Base-by-base conservation (phyloP, 2,888 invertebrate genomes). In the Dorcus hopei region DNA sequence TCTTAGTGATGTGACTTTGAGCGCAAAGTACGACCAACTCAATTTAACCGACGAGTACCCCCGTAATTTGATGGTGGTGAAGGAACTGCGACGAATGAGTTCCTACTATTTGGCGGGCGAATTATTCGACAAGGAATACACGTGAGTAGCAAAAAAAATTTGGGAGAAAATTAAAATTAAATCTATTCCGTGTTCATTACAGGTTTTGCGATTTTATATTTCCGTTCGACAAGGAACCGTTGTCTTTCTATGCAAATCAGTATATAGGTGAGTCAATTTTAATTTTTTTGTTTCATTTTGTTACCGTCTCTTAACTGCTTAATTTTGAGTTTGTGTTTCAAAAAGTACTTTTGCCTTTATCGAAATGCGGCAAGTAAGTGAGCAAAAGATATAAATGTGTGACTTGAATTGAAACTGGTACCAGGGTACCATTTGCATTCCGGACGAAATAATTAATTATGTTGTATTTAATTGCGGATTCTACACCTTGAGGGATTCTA, bases 121-220 rank as follows among this genome's bases (percentile, higher is more conserved):
- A 45, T 3, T 11, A 38, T 61, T 43, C 42, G 40, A 51, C 7
- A 23, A 42, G 5, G 39, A 57, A 38, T 52, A 57, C 33, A 14
- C 59, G 63, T 63, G 59, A 57, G 63, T 19, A 33, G 26, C 19
- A 6, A 6, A 33, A 33, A 33, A 33, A 33, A 33, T 3, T n/a
- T 33, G 26, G 5, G 26, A 33, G 5, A 14, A 3, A 6, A 1
- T 33, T 3, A 33, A 26, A 7, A 1, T 33, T 19, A 19, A 19
- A 19, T 19, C 3, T 33, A 3, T 33, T 7, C 7, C 5, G 26
- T 33, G 7, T 33, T 33, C 5, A 1, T 61, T 63, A 19, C 52
- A 69, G 69, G 33, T 69, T 67, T 62, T 62, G 62, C 53, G 45
- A 65, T 42, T 67, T 66, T 49, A 42, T 62, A 6, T 61, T 58